These are phyloP conservation scores for Aphis gossypii DNA, from an alignment of 1,140 invertebrate species.

Conservation along the genomic window DNA sequence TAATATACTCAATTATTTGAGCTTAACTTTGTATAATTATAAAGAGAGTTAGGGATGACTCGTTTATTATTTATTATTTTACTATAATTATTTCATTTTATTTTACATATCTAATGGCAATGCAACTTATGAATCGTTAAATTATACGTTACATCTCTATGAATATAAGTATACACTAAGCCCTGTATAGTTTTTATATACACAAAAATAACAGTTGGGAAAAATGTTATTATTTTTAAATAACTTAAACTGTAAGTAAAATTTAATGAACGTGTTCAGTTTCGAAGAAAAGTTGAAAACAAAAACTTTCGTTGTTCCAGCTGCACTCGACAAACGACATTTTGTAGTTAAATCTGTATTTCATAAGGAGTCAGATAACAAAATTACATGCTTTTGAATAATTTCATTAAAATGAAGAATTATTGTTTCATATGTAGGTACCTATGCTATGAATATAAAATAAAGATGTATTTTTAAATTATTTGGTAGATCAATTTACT, in stretches of 20 bases:
- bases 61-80: neutral
- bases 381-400: conserved; percentile 11
- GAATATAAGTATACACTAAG: neutral
- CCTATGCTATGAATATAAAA: neutral
- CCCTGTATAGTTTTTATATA: neutral
- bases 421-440: neutral
- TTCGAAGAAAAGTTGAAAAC: conserved; percentile 22
- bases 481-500: neutral
- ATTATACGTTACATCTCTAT: neutral
- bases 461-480: neutral
- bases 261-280: conserved; percentile 8
- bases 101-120: neutral
- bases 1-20: neutral
- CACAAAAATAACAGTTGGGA: neutral
- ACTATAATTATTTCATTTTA: neutral
- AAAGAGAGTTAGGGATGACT: neutral
- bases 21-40: neutral
- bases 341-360: conserved; percentile 1
- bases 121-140: neutral
- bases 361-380: conserved; percentile 17
- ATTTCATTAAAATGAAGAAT: neutral
- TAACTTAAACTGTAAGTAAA: neutral
- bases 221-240: conserved; percentile 32
- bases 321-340: conserved; percentile 32
- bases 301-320: conserved; percentile 38